These are phyloP conservation scores for Rotaria socialis DNA, from an alignment of 2,888 invertebrate species.

Conservation along the genomic window DNA sequence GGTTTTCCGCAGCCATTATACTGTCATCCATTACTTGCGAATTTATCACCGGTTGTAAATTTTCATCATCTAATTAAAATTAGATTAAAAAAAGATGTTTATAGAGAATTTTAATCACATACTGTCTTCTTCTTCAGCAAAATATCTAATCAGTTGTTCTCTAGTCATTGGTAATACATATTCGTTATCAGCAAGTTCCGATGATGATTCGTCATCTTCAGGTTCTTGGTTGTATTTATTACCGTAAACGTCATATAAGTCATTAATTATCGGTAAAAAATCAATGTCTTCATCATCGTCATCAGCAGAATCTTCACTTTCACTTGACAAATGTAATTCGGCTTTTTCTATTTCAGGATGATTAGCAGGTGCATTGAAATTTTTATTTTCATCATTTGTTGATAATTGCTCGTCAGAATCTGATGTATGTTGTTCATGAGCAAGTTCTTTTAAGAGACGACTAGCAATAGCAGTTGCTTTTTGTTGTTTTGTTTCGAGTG, in stretches of 20 bases:
- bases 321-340: not conserved
- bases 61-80: not conserved
- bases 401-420: not conserved
- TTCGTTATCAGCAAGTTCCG: not conserved
- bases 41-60: not conserved
- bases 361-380: not conserved
- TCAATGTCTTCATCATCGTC: not conserved
- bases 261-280: not conserved
- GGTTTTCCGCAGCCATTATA: not conserved
- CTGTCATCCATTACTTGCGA: not conserved
- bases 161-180: not conserved
- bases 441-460: constrained; percentile 27
- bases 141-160: not conserved
- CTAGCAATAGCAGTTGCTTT: constrained; percentile 12
- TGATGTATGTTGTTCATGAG: not conserved
- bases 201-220: not conserved
- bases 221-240: not conserved
- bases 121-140: not conserved
- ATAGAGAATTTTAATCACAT: not conserved
- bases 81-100: not conserved
- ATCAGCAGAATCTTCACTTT: not conserved
- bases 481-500: not conserved
- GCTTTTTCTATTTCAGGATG: not conserved
- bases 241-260: not conserved
- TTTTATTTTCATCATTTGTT: not conserved